Evolutionary conservation across 2,888 invertebrate species (phyloP), one percentile per base, ranked within the genome.

Genomic region (Apodemia duryi): DNA sequence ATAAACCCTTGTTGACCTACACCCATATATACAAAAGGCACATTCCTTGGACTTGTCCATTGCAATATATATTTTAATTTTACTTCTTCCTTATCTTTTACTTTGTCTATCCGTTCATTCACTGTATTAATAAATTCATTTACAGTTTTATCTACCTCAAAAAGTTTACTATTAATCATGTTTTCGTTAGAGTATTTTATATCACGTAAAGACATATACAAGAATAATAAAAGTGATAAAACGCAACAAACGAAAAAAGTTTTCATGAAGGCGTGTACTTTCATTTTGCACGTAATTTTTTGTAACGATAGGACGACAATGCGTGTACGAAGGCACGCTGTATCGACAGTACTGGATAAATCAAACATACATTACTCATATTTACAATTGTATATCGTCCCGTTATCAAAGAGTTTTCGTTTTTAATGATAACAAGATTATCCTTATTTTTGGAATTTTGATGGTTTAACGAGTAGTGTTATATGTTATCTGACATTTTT

Each of bases 21-120:
- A 10, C 74, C 73, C 68, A 88, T 75, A 54, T 77, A 80, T 10
- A 75, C 73, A 66, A 86, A 85, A 0, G 86, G 85, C 6, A 80
- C 76, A 5, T 65, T 72, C 6, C 69, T 66, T 9, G 77, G 67
- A 2, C 73, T 68, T 2, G 85, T 84, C 86, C 86, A 88, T 66
- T 77, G 72, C 54, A 86, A 70, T 66, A 87, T 79, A 65, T 83
- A 78, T 73, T 85, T 84, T 6, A 81, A 62, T 3, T 68, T 65
- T 35, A 52, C 11, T 64, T 67, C 65, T 29, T 57, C 28, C 10
- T 52, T 52, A 57, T 57, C 29, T 57, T 57, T 57, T 2, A n/a
- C 38, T 28, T 21, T 68, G 13, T 57, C 62, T 43, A 49, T 61
- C 4, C 65, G 62, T 46, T 46, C 46, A 10, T 61, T 38, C 10